Evolutionary conservation across 2,113 vertebrate species (phyloP).

Genomic region (Merops nubicus): DNA sequence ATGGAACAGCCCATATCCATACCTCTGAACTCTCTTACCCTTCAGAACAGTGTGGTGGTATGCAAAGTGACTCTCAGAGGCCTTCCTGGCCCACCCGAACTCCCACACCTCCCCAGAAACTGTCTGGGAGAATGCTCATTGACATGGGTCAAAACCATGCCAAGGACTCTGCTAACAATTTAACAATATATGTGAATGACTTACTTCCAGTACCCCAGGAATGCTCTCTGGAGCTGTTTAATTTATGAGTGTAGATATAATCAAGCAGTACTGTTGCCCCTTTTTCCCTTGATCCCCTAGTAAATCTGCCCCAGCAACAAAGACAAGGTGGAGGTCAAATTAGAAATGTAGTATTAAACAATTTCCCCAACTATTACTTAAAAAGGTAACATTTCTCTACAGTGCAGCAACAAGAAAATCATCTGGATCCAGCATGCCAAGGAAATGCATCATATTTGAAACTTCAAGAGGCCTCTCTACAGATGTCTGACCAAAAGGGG

Average conservation of each 20-base stretch:
- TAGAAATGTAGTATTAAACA: constrained; percentile 70
- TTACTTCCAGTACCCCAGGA: constrained; percentile 29
- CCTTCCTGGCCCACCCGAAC: not conserved
- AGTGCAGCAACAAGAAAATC: constrained; percentile 61
- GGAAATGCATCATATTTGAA: constrained; percentile 69
- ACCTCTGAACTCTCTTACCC: not conserved
- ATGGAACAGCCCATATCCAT: not conserved
- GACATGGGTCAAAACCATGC: not conserved
- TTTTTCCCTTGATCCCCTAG: constrained; percentile 44
- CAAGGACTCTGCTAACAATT: constrained; percentile 45
- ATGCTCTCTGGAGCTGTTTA: constrained; percentile 11
- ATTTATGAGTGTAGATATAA: constrained; percentile 50
- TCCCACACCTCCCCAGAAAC: not conserved
- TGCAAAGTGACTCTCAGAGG: not conserved
- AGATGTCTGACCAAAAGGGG: constrained; percentile 73
- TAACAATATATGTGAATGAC: constrained; percentile 45
- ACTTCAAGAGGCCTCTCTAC: constrained; percentile 69
- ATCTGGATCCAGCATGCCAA: constrained; percentile 75
- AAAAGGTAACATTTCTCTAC: constrained; percentile 64
- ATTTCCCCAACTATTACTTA: constrained; percentile 65
- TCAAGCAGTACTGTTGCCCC: not conserved
- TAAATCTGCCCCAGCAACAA: constrained; percentile 50
- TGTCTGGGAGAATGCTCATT: not conserved
- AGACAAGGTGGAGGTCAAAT: constrained; percentile 62
- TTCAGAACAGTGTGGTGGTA: not conserved